These are phyloP conservation scores for Diplodus sargus DNA, from an alignment of 2,797 vertebrate genomes.

Conservation along the genomic window DNA sequence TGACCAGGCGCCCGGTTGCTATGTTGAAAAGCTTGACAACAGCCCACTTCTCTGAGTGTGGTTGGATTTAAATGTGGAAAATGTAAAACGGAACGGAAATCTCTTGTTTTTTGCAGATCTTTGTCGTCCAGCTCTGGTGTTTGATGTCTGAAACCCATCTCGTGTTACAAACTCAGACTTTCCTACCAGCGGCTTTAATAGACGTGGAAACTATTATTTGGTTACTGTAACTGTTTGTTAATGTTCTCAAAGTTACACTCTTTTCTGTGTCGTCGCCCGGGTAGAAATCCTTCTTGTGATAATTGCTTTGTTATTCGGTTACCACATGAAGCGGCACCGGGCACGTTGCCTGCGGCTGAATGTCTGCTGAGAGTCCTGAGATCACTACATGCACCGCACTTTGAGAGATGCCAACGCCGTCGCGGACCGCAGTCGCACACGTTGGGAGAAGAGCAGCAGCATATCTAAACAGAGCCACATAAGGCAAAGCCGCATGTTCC, in stretches of 20 bases:
- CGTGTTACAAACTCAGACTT: conserved; percentile 65
- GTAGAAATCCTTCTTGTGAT: background rate
- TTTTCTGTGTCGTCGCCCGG: conserved; percentile 2
- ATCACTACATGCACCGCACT: conserved; percentile 25
- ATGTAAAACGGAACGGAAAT: conserved; percentile 67
- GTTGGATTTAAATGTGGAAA: conserved; percentile 69
- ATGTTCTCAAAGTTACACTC: too few species aligned
- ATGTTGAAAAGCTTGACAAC: conserved; percentile 60
- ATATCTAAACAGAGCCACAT: conserved; percentile 73
- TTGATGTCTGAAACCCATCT: conserved; percentile 63
- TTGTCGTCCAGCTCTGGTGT: conserved; percentile 44
- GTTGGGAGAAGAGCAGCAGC: conserved; percentile 40
- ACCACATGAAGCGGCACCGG: background rate
- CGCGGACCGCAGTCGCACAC: conserved; percentile 32
- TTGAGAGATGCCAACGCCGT: conserved; percentile 54
- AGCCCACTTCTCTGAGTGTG: conserved; percentile 58
- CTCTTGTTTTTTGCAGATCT: conserved; percentile 61
- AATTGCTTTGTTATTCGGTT: background rate
- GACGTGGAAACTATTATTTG: conserved; percentile 42
- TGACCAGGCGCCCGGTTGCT: conserved; percentile 54
- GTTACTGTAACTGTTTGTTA: background rate
- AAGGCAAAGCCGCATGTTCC: conserved; percentile 78
- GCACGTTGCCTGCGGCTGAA: conserved; percentile 22
- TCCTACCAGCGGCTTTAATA: conserved; percentile 56
- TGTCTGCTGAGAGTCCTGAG: conserved; percentile 25